Evolutionary conservation across 2,888 invertebrate genomes (phyloP).

Genomic region (Platynereis dumerilii): DNA sequence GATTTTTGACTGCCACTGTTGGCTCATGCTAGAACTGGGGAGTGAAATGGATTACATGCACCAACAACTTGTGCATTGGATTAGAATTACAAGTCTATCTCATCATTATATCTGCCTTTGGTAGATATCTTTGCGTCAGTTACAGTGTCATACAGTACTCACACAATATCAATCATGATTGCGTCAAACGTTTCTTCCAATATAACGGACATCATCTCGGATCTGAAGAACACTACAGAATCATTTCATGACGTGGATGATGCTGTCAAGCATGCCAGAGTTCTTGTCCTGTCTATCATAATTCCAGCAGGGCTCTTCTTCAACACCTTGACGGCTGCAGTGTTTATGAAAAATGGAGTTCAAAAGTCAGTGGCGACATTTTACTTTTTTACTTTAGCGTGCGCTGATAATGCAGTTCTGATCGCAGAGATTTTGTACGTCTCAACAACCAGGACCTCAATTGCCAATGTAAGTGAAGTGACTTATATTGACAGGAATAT

Average conservation of each 20-base stretch:
- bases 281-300: constrained; percentile 17
- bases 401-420: constrained; percentile 14
- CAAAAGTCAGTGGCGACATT: constrained; percentile 4
- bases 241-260: background rate
- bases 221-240: too few relatives aligned
- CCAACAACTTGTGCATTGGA: too few relatives aligned
- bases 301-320: constrained; percentile 15
- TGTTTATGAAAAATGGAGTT: constrained; percentile 12
- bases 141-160: too few relatives aligned
- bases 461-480: background rate
- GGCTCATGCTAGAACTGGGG: too few relatives aligned
- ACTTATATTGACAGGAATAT: background rate
- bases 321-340: constrained; percentile 9
- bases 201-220: too few relatives aligned
- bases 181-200: too few relatives aligned
- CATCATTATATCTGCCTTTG: too few relatives aligned
- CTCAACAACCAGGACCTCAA: background rate
- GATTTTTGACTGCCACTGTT: too few relatives aligned
- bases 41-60: too few relatives aligned
- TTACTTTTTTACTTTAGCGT: constrained; percentile 17
- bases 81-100: too few relatives aligned
- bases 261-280: constrained; percentile 6
- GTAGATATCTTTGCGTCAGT: too few relatives aligned
- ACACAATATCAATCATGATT: too few relatives aligned
- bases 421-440: constrained; percentile 12